Evolutionary conservation across 2,797 vertebrate genomes (phyloP).

Genomic region (Allobates femoralis): DNA sequence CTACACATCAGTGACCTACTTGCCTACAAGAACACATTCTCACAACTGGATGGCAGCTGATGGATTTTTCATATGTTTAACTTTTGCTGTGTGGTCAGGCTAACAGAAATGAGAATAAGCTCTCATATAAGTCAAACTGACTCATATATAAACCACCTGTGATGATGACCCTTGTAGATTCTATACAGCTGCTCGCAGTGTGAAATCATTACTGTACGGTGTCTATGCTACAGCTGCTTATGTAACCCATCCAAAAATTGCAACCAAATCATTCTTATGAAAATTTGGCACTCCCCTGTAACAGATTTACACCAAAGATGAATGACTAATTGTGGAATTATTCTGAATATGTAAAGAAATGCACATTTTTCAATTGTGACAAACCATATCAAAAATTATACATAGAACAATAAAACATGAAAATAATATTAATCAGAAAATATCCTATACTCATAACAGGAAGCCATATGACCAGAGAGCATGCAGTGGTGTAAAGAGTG

Average conservation of each 20-base stretch:
- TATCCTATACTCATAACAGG: not conserved
- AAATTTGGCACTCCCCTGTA: not conserved
- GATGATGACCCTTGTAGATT: constrained; percentile 19
- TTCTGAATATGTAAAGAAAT: not conserved
- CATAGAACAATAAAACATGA: no score
- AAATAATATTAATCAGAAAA: not conserved
- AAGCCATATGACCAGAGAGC: not conserved
- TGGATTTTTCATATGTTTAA: constrained; percentile 16
- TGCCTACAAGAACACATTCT: not conserved
- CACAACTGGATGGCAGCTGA: constrained; percentile 5
- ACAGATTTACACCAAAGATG: not conserved
- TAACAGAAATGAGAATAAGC: constrained; percentile 9
- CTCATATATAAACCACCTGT: constrained; percentile 43
- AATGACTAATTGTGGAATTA: not conserved
- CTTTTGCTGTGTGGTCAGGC: not conserved
- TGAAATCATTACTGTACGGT: constrained; percentile 23
- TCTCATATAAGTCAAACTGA: constrained; percentile 3
- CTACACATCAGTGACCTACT: not conserved
- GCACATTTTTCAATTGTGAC: no score
- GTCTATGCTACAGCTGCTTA: constrained; percentile 41
- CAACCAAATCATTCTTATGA: not conserved
- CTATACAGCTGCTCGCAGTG: constrained; percentile 29
- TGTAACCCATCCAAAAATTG: constrained; percentile 17
- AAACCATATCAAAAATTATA: no score
- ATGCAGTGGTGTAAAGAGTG: not conserved